phyloP scores from a whole-genome alignment of 2,888 invertebrate species.

The Nomada flava region DNA sequence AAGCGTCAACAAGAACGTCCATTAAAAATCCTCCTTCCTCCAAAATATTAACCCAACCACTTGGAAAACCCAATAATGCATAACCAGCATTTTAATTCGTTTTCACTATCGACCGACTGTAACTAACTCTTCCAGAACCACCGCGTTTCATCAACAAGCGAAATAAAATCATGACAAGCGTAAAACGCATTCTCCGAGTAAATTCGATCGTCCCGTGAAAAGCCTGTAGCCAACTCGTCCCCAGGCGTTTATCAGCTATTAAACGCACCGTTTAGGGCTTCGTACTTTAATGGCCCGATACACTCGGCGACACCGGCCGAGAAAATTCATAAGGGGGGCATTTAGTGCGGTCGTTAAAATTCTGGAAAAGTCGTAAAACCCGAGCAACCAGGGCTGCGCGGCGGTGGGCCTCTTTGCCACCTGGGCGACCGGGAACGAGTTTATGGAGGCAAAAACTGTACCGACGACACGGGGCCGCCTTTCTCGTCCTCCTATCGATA shows the following conservation, averaged over 20 bases:
- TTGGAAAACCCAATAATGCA: too few relatives aligned
- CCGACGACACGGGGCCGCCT: constrained; percentile 71
- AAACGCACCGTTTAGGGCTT: constrained; percentile 44
- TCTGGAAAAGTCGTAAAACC: constrained; percentile 82
- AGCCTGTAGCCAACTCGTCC: neutral
- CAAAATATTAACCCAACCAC: too few relatives aligned
- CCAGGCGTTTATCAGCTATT: constrained; percentile 37
- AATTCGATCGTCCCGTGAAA: constrained; percentile 72
- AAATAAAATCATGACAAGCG: neutral
- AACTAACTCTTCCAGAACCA: neutral
- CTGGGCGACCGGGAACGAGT: constrained; percentile 64
- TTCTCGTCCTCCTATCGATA: constrained; percentile 61
- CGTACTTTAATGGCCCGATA: constrained; percentile 49
- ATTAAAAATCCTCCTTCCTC: too few relatives aligned
- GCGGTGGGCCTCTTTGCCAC: constrained; percentile 49
- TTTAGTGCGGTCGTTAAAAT: constrained; percentile 82
- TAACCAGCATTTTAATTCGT: too few relatives aligned
- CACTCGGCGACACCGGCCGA: constrained; percentile 44
- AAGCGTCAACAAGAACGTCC: too few relatives aligned
- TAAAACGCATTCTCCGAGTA: neutral
- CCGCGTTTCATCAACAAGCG: neutral
- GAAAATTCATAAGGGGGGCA: constrained; percentile 64
- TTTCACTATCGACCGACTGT: too few relatives aligned
- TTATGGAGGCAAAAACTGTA: constrained; percentile 78
- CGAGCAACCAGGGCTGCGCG: constrained; percentile 54